Evolutionary conservation across 2,888 invertebrate genomes (phyloP), one percentile per base, ranked within the genome.

Genomic region (Agonopterix subpropinquella): DNA sequence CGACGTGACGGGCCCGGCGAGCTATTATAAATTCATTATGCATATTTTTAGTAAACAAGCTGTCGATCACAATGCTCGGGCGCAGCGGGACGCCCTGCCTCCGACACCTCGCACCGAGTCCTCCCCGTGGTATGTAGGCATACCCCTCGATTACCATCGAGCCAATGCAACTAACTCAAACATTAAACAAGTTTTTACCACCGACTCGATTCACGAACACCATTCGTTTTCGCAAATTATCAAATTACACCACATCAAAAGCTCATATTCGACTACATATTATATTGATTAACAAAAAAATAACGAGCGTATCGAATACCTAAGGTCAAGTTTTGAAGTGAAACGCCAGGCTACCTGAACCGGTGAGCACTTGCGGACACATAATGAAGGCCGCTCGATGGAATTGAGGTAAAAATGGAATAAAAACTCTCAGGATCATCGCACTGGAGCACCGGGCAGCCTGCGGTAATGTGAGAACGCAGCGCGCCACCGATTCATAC

Each of bases 1-100:
- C 67, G 63, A 68, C 69, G 67, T 68, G 73, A 73, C 77, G 70
- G 67, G 63, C 72, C 67, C 67, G 69, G 73, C 69, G 69, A 73
- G 73, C 75, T 72, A 87, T 87, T 87, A 86, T 87, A 88, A 78
- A 88, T 88, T 87, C 88, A 88, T 88, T 88, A 87, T 88, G 87
- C 87, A 87, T 86, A 87, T 85, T 87, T 88, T 88, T 84, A 82
- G 88, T 88, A 88, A 88, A 87, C 87, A 88, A 85, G 84, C 85
- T 88, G 87, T 88, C 87, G 85, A 83, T 87, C 85, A 88, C 87
- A 88, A 88, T 87, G 79, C 77, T 64, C 65, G 58, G 63, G 70
- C 85, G 68, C 87, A 67, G 83, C 80, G 79, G 87, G 86, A 69
- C 64, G 77, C 70, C 67, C 73, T 70, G 76, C 79, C 84, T 71